A percentile compares a stretch with the other conserved stretches of the same genome.
Conservation (phyloP, 2,797 vertebrate genomes). For the Halcyon smyrnensis region DNA sequence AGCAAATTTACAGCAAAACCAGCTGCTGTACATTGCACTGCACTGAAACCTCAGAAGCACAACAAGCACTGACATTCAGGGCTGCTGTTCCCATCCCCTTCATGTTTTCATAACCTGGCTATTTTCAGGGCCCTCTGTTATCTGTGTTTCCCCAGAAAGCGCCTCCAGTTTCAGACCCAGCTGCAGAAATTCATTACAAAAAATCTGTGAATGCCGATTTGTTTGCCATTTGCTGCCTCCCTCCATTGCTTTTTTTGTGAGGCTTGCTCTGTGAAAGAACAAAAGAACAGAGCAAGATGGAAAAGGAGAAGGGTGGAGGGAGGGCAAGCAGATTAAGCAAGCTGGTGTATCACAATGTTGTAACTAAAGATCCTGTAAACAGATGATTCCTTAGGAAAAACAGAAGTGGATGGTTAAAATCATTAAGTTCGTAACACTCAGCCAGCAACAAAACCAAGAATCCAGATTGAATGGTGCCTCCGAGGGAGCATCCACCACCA, state of each 20-base stretch:
- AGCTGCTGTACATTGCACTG: background rate
- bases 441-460: background rate
- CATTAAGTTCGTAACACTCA: background rate
- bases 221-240: slow-evolving; percentile 16
- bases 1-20: background rate
- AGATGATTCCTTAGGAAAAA: background rate
- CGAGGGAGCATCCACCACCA: rapidly evolving
- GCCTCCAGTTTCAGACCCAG: slow-evolving; percentile 24
- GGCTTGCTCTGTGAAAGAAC: slow-evolving; percentile 34
- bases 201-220: background rate
- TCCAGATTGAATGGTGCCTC: background rate
- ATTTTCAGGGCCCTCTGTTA: slow-evolving; percentile 32
- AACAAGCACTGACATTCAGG: background rate
- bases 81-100: slow-evolving; percentile 4
- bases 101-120: slow-evolving; percentile 47
- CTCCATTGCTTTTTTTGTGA: background rate
- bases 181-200: slow-evolving; percentile 52
- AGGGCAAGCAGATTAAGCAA: background rate
- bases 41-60: background rate
- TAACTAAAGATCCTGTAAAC: background rate
- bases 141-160: slow-evolving; percentile 25
- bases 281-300: slow-evolving; percentile 29
- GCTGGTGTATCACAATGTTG: background rate
- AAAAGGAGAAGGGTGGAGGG: slow-evolving; percentile 30
- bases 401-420: background rate